Conservation (phyloP, 2,888 invertebrate species). For the Hydrotaea diabolus region DNA sequence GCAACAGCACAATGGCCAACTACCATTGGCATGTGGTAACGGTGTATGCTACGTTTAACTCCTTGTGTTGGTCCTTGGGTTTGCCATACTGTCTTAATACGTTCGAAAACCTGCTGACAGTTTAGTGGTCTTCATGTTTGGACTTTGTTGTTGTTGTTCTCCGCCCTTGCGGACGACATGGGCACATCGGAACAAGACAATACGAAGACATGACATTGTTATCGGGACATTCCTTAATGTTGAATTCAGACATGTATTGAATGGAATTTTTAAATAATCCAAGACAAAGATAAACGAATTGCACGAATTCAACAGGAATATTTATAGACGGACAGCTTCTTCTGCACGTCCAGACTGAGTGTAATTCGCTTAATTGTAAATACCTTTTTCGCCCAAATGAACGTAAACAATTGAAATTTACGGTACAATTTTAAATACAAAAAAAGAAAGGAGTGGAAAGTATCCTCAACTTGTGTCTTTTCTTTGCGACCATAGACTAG, state of each 20-base stretch:
- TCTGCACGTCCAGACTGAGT: not conserved
- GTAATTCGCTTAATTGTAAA: not conserved
- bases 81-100: not conserved
- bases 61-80: not conserved
- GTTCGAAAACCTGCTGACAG: constrained; percentile 31
- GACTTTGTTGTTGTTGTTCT: not conserved
- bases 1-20: not conserved
- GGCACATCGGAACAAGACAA: not conserved
- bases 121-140: constrained; percentile 37
- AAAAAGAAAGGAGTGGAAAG: no score
- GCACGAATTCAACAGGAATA: constrained; percentile 1
- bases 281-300: constrained; percentile 26
- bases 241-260: constrained; percentile 32
- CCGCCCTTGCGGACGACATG: not conserved
- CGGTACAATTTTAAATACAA: no score
- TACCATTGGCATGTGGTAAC: not conserved
- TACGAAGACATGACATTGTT: constrained; percentile 40
- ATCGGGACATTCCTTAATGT: constrained; percentile 49
- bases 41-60: no score
- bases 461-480: no score
- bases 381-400: not conserved
- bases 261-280: constrained; percentile 37
- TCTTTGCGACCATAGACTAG: no score
- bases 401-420: no score
- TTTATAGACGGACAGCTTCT: not conserved